A percentile compares a stretch with the other conserved stretches of the same genome.
phyloP scores from a whole-genome alignment of 2,797 vertebrate genomes.

The Leptoclinus maculatus region DNA sequence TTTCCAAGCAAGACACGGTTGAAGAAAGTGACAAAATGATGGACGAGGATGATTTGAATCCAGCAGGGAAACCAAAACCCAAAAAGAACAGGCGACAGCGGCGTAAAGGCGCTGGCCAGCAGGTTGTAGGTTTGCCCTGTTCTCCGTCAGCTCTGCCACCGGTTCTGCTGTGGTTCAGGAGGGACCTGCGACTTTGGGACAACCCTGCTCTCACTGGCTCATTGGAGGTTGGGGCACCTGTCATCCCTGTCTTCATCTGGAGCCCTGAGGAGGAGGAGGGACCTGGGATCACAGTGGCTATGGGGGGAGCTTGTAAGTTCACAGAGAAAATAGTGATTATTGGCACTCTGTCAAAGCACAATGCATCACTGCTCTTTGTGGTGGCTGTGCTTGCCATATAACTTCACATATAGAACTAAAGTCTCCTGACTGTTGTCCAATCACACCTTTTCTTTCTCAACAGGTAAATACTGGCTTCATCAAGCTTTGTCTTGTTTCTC shows the following conservation, averaged over 20 bases:
- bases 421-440: neutral
- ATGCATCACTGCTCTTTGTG: neutral
- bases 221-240: conserved; percentile 76
- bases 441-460: neutral
- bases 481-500: conserved; percentile 76
- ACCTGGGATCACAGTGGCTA: conserved; percentile 74
- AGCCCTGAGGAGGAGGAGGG: conserved; percentile 81
- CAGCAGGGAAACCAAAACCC: conserved; percentile 59
- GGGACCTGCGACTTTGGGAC: conserved; percentile 81
- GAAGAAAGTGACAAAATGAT: conserved; percentile 13
- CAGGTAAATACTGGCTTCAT: conserved; percentile 84
- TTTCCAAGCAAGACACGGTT: conserved; percentile 4
- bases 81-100: conserved; percentile 68
- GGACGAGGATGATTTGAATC: conserved; percentile 18
- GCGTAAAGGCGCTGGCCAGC: conserved; percentile 55
- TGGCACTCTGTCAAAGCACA: neutral
- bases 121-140: conserved; percentile 62
- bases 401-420: neutral
- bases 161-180: conserved; percentile 81
- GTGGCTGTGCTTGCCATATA: neutral
- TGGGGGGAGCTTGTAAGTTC: conserved; percentile 79
- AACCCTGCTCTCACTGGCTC: conserved; percentile 79
- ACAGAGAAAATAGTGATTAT: neutral
- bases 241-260: conserved; percentile 83
- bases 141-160: conserved; percentile 58